phyloP scores from a whole-genome alignment of 2,797 vertebrate species.

The Novumbra hubbsi region DNA sequence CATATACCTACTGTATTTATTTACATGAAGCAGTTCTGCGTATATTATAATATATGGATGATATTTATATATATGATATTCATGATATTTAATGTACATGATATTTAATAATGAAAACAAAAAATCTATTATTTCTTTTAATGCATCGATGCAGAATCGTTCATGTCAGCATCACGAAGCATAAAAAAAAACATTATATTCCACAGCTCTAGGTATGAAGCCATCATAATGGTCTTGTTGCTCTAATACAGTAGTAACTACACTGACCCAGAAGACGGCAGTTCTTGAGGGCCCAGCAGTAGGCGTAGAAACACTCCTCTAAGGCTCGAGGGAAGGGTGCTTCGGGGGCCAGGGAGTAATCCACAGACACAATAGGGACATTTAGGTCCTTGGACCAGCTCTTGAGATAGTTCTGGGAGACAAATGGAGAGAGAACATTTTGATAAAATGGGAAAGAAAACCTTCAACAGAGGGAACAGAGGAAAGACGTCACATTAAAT shows the following conservation, averaged over 20 bases:
- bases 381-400: conserved; percentile 73
- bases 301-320: conserved; percentile 80
- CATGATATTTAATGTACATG: no score
- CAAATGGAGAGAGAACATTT: neutral
- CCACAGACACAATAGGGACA: conserved; percentile 74
- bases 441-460: neutral
- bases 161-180: no score
- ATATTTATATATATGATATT: no score
- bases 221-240: neutral
- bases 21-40: no score
- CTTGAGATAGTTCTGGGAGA: conserved; percentile 70
- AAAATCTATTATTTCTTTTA: no score
- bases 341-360: conserved; percentile 78
- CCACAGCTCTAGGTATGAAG: no score
- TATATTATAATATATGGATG: no score
- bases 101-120: no score
- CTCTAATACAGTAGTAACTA: neutral
- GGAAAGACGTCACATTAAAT: neutral
- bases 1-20: no score
- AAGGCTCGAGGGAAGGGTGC: conserved; percentile 77
- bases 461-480: neutral
- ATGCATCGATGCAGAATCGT: no score
- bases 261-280: conserved; percentile 73
- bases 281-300: conserved; percentile 80
- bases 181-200: no score